These are phyloP conservation scores for Megalopta genalis DNA, from an alignment of 1,140 invertebrate species.

Conservation along the genomic window DNA sequence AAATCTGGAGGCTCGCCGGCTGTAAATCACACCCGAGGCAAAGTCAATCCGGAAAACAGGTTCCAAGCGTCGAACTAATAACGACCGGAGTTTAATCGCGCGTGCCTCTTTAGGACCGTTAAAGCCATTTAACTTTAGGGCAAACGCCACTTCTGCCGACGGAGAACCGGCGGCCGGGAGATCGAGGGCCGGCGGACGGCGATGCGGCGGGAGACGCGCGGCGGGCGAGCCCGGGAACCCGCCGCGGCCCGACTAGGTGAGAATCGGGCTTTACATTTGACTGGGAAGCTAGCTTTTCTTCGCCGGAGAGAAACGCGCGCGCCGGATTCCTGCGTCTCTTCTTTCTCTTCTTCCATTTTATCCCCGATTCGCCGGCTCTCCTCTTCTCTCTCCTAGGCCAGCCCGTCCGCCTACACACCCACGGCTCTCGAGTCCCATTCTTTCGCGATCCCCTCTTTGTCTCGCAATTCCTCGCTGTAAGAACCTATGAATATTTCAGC, in stretches of 20 bases:
- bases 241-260: not conserved
- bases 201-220: too few relatives aligned
- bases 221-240: too few relatives aligned
- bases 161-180: not conserved
- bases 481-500: slow-evolving; percentile 54
- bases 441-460: slow-evolving; percentile 8
- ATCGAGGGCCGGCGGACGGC: too few relatives aligned
- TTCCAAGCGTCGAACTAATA: slow-evolving; percentile 21
- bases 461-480: not conserved
- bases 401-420: not conserved
- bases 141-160: not conserved
- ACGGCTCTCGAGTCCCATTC: not conserved
- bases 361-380: not conserved
- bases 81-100: slow-evolving; percentile 37
- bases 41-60: slow-evolving; percentile 28
- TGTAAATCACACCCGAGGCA: slow-evolving; percentile 17
- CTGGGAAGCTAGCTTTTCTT: slow-evolving; percentile 8
- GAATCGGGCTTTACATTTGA: slow-evolving; percentile 28
- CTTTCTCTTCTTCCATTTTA: not conserved
- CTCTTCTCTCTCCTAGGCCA: not conserved
- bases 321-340: not conserved
- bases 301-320: not conserved
- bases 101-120: slow-evolving; percentile 22
- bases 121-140: slow-evolving; percentile 31
- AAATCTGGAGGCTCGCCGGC: not conserved